Conservation (phyloP, 30 jellyfish, hydroid and myxozoan genomes). For the Turritopsis rubra region DNA sequence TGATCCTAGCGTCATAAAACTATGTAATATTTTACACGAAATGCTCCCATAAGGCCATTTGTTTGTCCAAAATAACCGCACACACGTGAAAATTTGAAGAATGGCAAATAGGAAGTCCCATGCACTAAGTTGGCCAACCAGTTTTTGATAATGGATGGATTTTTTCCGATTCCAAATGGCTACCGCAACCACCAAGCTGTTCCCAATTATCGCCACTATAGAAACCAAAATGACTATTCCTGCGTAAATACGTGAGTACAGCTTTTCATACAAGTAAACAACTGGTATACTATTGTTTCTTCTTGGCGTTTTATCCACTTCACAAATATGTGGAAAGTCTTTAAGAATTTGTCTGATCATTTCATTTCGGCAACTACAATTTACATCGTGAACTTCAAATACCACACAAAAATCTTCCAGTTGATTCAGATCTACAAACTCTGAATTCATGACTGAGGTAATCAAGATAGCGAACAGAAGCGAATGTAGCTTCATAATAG, state of each 20-base stretch:
- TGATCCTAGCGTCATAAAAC: slow-evolving; percentile 4
- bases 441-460: background rate
- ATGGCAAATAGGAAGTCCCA: slow-evolving; percentile 2
- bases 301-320: background rate
- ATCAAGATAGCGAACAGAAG: background rate
- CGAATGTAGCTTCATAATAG: background rate
- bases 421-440: background rate
- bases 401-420: slow-evolving; percentile 1
- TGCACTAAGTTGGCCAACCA: background rate
- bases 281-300: background rate
- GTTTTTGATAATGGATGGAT: background rate
- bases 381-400: slow-evolving; percentile 2
- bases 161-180: background rate
- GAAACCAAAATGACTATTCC: background rate
- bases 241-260: background rate
- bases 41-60: background rate
- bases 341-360: background rate
- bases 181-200: background rate
- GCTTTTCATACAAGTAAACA: background rate
- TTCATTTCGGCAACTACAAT: background rate
- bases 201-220: background rate
- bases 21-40: background rate
- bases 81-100: background rate
- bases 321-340: slow-evolving; percentile 4
- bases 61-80: background rate